Evolutionary conservation across 2,113 vertebrate genomes (phyloP).

Genomic region (Melanotaenia duboulayi): DNA sequence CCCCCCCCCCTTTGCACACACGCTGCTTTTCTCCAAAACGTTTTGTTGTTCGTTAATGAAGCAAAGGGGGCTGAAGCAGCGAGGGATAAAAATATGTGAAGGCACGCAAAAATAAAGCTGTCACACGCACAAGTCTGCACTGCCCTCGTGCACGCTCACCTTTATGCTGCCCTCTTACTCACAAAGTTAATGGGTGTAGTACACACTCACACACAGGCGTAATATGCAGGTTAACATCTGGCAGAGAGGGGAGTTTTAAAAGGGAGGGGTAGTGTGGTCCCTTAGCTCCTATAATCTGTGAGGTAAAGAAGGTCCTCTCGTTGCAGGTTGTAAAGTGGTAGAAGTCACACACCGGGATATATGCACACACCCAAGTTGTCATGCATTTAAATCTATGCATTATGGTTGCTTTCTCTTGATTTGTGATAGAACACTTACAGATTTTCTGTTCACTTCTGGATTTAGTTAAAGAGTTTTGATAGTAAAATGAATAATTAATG

Average conservation of each 20-base stretch:
- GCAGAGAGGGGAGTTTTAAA: slow-evolving; percentile 39
- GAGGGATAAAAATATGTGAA: slow-evolving; percentile 66
- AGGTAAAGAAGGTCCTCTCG: slow-evolving; percentile 66
- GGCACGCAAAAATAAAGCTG: slow-evolving; percentile 65
- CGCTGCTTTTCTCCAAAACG: slow-evolving; percentile 54
- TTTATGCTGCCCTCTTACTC: slow-evolving; percentile 40
- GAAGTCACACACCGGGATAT: slow-evolving; percentile 45
- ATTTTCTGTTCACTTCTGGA: slow-evolving; percentile 7
- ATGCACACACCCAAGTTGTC: slow-evolving; percentile 35
- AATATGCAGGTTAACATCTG: slow-evolving; percentile 72
- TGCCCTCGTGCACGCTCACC: slow-evolving; percentile 44
- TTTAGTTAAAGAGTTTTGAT: slow-evolving; percentile 17
- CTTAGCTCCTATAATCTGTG: slow-evolving; percentile 67
- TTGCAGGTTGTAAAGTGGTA: slow-evolving; percentile 69
- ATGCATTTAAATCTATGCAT: slow-evolving; percentile 18
- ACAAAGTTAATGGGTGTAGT: slow-evolving; percentile 27
- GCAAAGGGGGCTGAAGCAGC: slow-evolving; percentile 61
- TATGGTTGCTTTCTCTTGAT: slow-evolving; percentile 58
- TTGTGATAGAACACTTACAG: slow-evolving; percentile 23
- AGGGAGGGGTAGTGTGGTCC: slow-evolving; percentile 60
- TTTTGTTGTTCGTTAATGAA: slow-evolving; percentile 80
- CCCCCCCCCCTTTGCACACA: slow-evolving; percentile 18
- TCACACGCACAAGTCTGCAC: slow-evolving; percentile 33
- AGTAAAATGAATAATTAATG: slow-evolving; percentile 20
- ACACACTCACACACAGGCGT: slow-evolving; percentile 30